Evolutionary conservation across 2,797 vertebrate species (phyloP), one percentile per base, ranked within the genome.

Genomic region (Orestias chungarensis): DNA sequence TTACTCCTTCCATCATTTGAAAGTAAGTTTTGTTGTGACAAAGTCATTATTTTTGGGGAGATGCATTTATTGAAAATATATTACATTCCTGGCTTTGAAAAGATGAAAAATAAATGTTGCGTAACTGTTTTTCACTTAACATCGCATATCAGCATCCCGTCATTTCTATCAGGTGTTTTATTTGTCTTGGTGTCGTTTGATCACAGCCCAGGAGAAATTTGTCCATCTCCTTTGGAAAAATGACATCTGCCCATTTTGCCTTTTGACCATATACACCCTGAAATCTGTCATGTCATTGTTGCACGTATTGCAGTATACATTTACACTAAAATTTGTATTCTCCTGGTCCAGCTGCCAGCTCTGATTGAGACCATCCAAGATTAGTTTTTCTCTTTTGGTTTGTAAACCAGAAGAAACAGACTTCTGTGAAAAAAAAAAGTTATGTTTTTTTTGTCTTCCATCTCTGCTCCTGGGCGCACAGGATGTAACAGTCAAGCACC

Each of bases 401-500:
- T 62, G 35, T 62, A 38, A 62, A 62, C 50, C n/a, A 62, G 7
- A 25, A 4, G 38, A 33, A 62, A 25, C 35, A 40, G 35, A 62
- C 59, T 62, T 62, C 57, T 35, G 20, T 61, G 8, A 20, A 62
- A 62, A 7, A n/a, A n/a, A n/a, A n/a, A n/a, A n/a, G n/a, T n/a
- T n/a, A 23, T 12, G 20, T n/a, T 23, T 38, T 61, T 61, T 61
- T 52, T 50, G 6, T 49, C 15, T 52, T 0, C 55, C 20, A 18
- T 40, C 57, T 40, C 11, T 25, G 23, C 35, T 62, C 59, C 59
- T 40, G 38, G 23, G 59, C 11, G 40, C 35, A 62, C 59, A 62
- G 59, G 59, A 62, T 62, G 59, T 40, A 40, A 40, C 59, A 40
- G 59, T 62, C 35, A 62, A 62, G 23, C 40, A 40, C 59, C 35